A percentile compares a stretch with the other conserved stretches of the same genome.
Conservation (phyloP, 2,797 vertebrate species). For the Nothura maculosa region DNA sequence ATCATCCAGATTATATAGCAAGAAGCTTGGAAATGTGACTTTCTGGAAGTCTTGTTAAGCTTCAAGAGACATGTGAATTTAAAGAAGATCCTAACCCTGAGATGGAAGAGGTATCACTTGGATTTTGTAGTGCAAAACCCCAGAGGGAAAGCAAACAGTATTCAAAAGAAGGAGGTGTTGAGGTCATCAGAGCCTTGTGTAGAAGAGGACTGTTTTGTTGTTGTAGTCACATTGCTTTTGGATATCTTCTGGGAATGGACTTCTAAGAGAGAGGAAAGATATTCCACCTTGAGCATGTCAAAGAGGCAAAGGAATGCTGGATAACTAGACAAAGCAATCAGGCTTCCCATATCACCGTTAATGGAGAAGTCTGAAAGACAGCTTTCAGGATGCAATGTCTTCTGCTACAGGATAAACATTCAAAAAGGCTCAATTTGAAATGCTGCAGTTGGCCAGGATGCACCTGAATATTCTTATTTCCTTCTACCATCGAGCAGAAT, state of each 20-base stretch:
- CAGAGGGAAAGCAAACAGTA: background rate
- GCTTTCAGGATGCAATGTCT: background rate
- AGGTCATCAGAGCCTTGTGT: background rate
- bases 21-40: background rate
- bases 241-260: background rate
- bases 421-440: rapidly evolving
- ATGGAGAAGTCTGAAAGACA: background rate
- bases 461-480: background rate
- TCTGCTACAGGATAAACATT: background rate
- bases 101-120: background rate
- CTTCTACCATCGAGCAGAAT: background rate
- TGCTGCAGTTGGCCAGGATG: background rate
- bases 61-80: background rate
- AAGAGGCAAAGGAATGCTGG: background rate
- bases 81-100: background rate
- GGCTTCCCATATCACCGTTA: background rate
- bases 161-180: background rate
- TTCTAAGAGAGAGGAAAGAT: background rate
- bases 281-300: background rate
- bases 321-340: background rate
- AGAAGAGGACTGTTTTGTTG: background rate
- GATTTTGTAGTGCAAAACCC: background rate
- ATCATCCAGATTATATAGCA: background rate
- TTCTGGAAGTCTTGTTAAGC: background rate
- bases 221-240: background rate